Evolutionary conservation across 2,797 vertebrate genomes (phyloP), one percentile per base, ranked within the genome.

Genomic region (Erethizon dorsatum): DNA sequence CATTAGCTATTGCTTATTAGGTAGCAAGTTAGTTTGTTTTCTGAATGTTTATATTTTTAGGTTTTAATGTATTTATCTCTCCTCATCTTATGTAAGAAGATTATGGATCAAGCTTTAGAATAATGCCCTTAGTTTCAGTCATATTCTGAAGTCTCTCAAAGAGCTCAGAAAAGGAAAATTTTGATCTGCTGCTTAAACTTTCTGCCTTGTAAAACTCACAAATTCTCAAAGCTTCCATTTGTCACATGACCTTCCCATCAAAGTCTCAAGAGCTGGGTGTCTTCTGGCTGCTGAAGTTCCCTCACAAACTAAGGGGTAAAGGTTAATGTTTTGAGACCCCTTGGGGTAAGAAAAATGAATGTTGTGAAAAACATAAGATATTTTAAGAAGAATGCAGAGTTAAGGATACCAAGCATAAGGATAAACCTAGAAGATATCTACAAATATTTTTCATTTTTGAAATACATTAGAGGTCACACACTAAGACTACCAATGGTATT

Each of bases 361-460:
- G 12, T 15, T 41, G 54, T 15, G 37, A 65, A 45, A 82, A 57
- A 69, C 13, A 57, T 82, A 47, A 54, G 56, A 18, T 65, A 2
- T n/a, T 80, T 63, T 54, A 37, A 71, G 73, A 80, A 26, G 28
- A 83, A 77, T 85, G 73, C 17, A 61, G 69, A 67, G 22, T 24
- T 47, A 28, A 17, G n/a, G 20, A 6, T 77, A 28, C 14, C 54
- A 28, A 41, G 50, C 28, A 57, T 33, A 69, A n/a, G 54, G 10
- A 54, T 83, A 69, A 78, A 41, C 2, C 8, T 52, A 83, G n/a
- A 67, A n/a, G 57, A 33, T 18, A 22, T 37, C 56, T 67, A 41
- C 54, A 77, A 61, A 77, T 78, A 69, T 77, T 91, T 91, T 78
- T 50, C 31, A 45, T 15, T 90, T 82, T 14, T 87, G 57, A 79